phyloP scores from a whole-genome alignment of 2,888 invertebrate species.

The Agrilus cyanescens region DNA sequence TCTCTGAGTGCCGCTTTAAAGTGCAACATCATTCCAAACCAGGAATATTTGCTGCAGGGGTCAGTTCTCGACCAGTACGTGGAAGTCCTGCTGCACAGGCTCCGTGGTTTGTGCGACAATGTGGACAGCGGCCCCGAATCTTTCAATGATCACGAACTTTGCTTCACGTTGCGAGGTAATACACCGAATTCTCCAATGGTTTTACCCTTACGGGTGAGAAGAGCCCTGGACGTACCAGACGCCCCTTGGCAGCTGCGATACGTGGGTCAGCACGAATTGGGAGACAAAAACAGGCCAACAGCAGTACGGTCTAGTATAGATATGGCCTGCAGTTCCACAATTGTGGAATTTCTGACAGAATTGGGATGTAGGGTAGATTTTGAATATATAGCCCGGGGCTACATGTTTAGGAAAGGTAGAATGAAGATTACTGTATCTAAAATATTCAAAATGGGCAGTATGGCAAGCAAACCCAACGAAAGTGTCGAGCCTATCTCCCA shows the following conservation, averaged over 20 bases:
- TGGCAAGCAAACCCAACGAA: conserved; percentile 57
- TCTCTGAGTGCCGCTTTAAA: conserved; percentile 67
- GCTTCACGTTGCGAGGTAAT: conserved; percentile 64
- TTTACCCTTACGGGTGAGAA: conserved; percentile 66
- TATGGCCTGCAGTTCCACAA: conserved; percentile 80
- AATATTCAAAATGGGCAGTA: conserved; percentile 65
- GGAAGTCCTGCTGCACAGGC: conserved; percentile 77
- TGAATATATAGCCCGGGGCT: conserved; percentile 86
- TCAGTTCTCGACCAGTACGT: conserved; percentile 86
- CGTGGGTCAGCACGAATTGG: conserved; percentile 82
- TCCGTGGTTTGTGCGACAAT: conserved; percentile 88
- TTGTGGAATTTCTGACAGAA: conserved; percentile 85
- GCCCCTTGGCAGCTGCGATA: conserved; percentile 86
- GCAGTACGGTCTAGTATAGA: conserved; percentile 86
- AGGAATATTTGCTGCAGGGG: conserved; percentile 88
- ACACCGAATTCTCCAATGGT: conserved; percentile 39
- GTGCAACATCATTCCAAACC: conserved; percentile 81
- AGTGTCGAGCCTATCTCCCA: conserved; percentile 75
- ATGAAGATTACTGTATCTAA: conserved; percentile 97
- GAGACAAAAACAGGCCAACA: conserved; percentile 79
- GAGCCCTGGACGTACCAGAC: conserved; percentile 70
- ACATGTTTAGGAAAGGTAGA: conserved; percentile 90
- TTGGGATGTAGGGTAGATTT: conserved; percentile 85
- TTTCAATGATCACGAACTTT: conserved; percentile 90
- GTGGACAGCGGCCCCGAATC: conserved; percentile 82